phyloP scores from a whole-genome alignment of 2,113 vertebrate genomes.

The Amblyopsis rosae region DNA sequence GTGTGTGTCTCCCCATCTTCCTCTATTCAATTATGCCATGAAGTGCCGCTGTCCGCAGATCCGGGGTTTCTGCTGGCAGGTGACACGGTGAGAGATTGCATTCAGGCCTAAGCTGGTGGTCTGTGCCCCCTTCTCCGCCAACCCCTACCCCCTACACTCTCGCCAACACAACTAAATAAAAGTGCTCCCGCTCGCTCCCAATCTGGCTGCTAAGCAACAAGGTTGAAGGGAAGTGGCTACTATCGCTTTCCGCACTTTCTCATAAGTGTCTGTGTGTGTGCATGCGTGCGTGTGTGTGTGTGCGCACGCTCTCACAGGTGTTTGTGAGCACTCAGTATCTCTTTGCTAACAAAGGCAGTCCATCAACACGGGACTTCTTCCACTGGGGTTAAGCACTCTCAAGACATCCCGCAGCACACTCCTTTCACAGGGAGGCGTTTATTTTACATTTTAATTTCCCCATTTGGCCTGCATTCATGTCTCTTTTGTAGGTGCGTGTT shows the following conservation, averaged over 20 bases:
- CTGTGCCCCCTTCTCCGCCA: slow-evolving; percentile 37
- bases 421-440: no score
- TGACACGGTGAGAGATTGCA: slow-evolving; percentile 58
- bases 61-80: slow-evolving; percentile 26
- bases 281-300: not conserved
- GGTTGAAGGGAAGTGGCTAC: slow-evolving; percentile 25
- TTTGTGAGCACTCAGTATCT: not conserved
- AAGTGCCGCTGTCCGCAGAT: slow-evolving; percentile 56
- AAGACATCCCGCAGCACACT: no score
- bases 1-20: slow-evolving; percentile 33
- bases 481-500: slow-evolving; percentile 5
- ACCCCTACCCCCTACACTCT: not conserved
- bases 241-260: slow-evolving; percentile 9
- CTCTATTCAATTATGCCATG: slow-evolving; percentile 56
- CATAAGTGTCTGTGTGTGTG: not conserved
- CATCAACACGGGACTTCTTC: not conserved
- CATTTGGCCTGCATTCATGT: slow-evolving; percentile 23
- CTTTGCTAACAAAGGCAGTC: not conserved
- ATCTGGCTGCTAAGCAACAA: slow-evolving; percentile 28
- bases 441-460: no score
- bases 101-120: slow-evolving; percentile 26
- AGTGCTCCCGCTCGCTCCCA: slow-evolving; percentile 22
- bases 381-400: not conserved
- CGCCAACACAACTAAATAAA: slow-evolving; percentile 39
- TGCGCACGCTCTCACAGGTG: not conserved